Evolutionary conservation across 2,888 invertebrate species (phyloP).

Genomic region (Meghimatium bilineatum): DNA sequence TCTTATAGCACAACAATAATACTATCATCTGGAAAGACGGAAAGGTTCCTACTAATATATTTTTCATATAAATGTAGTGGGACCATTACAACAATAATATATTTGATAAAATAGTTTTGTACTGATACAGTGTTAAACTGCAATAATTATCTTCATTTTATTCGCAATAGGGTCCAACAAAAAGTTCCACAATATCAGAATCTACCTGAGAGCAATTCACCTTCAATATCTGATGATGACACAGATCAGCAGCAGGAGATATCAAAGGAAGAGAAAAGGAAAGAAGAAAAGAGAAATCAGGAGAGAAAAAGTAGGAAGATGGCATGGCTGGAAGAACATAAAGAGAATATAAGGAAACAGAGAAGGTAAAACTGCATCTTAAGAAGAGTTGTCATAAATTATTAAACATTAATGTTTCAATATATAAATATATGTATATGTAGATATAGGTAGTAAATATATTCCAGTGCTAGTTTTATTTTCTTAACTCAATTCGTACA

Average conservation of each 20-base stretch:
- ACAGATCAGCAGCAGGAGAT: constrained; percentile 23
- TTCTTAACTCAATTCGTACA: no score
- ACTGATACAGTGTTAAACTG: background rate
- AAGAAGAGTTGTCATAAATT: no score
- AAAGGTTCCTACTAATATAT: no score
- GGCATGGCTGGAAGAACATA: constrained; percentile 42
- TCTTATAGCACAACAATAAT: no score
- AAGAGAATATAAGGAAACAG: constrained; percentile 34
- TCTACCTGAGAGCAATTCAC: constrained; percentile 37
- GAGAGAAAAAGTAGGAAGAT: constrained; percentile 34
- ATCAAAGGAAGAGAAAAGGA: constrained; percentile 14
- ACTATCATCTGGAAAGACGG: no score
- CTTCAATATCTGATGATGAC: constrained; percentile 48
- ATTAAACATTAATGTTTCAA: no score
- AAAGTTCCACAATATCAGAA: background rate
- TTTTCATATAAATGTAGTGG: no score
- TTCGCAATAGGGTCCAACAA: background rate
- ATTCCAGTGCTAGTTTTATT: no score
- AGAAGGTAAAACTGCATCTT: constrained; percentile 18
- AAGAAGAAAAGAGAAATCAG: constrained; percentile 27
- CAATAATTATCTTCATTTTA: background rate
- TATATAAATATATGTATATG: no score
- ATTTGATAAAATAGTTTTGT: no score
- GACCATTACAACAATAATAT: no score
- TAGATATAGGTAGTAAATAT: no score